Base-by-base conservation (phyloP, 2,113 vertebrate genomes). In the Carassius auratus region DNA sequence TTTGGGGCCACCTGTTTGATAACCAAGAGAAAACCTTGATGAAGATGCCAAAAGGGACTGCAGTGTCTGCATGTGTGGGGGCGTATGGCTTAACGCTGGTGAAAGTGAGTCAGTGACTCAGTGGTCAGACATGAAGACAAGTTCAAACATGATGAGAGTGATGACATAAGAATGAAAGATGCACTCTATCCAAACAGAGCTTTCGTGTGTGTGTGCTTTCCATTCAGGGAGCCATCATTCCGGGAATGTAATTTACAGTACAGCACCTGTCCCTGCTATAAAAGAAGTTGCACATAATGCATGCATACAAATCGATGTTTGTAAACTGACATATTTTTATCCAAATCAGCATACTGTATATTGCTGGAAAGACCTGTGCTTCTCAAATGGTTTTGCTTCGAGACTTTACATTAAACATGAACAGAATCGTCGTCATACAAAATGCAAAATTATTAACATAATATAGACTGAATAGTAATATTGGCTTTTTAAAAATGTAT, bases 1-100 rank as follows among this genome's bases (percentile, higher is more conserved):
- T 78, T 78, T 38, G 3, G 12, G 23, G 57, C 45, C 87, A 86
- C 87, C 87, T 86, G 84, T 86, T 86, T 19, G 62, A 15, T 74
- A 73, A 21, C 64, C 17, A 23, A 42, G 64, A 82, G 64, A 76
- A 86, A 30, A 75, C 73, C 84, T 61, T 86, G 69, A 71, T 7
- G 8, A 42, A 74, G 30, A 33, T 66, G 78, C 26, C 68, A 36
- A 23, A n/a, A 14, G 59, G 42, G 6, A 23, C 48, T 30, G n/a
- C 9, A 3, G 57, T 45, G 21, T 19, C n/a, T 84, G 69, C 8
- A 14, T 62, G 45, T 52, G 81, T 36, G 48, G 48, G 23, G 23
- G 80, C 17, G 45, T 57, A 12, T 17, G 19, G 30, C 26, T 62
- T 61, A 85, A 50, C 19, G 8, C 59, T 66, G 26, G 83, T 26